Percentiles rank a stretch among this genome's conserved stretches.
Conservation (phyloP, 2,797 vertebrate genomes). For the Chloroceryle amazona region DNA sequence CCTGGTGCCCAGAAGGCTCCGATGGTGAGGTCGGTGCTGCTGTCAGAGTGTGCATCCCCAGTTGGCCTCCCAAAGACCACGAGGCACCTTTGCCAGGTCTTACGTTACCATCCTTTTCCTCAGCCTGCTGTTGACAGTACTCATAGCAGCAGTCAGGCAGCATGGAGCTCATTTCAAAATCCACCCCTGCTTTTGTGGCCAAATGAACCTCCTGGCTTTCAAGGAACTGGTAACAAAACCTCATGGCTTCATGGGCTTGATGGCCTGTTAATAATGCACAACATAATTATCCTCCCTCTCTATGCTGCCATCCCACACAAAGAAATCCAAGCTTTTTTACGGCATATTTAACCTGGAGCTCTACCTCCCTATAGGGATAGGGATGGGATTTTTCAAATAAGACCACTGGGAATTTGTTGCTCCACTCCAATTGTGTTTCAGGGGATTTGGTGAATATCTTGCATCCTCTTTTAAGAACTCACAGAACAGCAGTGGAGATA, state of each 20-base stretch:
- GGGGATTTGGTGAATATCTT: not conserved
- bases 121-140: not conserved
- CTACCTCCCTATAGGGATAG: not conserved
- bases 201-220: not conserved
- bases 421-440: not conserved
- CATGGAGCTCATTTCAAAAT: not conserved
- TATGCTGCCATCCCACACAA: not conserved
- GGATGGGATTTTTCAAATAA: not conserved
- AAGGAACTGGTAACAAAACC: not conserved
- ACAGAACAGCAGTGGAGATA: not conserved
- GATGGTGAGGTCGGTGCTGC: accelerated
- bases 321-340: not conserved
- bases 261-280: not conserved
- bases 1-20: not conserved
- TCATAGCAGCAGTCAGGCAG: not conserved
- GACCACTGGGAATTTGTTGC: not conserved
- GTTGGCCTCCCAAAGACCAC: accelerated
- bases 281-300: not conserved
- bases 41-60: no score
- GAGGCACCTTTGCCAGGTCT: not conserved
- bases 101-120: not conserved
- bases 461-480: not conserved
- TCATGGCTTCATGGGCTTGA: not conserved
- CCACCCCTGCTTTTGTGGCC: not conserved
- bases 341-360: not conserved